phyloP scores from a whole-genome alignment of 2,113 vertebrate genomes.

The Brachionichthys hirsutus region DNA sequence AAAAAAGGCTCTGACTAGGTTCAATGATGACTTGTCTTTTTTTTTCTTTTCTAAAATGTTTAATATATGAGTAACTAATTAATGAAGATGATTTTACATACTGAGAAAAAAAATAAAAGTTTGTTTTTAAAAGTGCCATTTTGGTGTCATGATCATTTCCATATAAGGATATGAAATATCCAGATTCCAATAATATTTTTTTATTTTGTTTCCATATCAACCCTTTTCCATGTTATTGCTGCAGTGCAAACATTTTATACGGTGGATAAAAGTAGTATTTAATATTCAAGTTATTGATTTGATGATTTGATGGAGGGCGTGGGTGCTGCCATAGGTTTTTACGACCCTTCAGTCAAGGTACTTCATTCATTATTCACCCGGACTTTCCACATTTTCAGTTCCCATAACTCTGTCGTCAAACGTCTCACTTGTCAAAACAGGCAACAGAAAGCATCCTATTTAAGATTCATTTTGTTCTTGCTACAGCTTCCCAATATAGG shows the following conservation, averaged over 20 bases:
- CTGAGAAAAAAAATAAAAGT: slow-evolving; percentile 55
- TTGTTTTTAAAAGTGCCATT: slow-evolving; percentile 53
- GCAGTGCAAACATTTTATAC: slow-evolving; percentile 14
- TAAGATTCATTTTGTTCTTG: background rate
- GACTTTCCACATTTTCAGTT: slow-evolving; percentile 36
- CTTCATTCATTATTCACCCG: slow-evolving; percentile 47
- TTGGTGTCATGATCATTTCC: background rate
- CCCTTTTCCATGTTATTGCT: background rate
- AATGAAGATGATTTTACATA: slow-evolving; percentile 51
- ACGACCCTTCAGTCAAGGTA: slow-evolving; percentile 28
- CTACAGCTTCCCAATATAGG: no score
- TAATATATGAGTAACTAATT: slow-evolving; percentile 56
- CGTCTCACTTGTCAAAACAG: slow-evolving; percentile 1
- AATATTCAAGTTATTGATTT: slow-evolving; percentile 33
- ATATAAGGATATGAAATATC: background rate
- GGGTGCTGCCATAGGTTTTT: slow-evolving; percentile 28
- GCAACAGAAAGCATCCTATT: background rate
- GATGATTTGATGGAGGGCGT: slow-evolving; percentile 16
- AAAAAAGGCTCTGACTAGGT: slow-evolving; percentile 13
- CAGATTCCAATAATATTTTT: background rate
- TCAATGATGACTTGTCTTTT: slow-evolving; percentile 17
- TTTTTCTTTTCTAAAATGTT: slow-evolving; percentile 35
- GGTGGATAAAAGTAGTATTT: slow-evolving; percentile 8
- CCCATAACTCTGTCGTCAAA: slow-evolving; percentile 10
- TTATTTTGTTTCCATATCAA: background rate